Percentiles rank a stretch among this genome's conserved stretches.
Conservation (phyloP, 2,797 vertebrate genomes). For the Spea hammondii region DNA sequence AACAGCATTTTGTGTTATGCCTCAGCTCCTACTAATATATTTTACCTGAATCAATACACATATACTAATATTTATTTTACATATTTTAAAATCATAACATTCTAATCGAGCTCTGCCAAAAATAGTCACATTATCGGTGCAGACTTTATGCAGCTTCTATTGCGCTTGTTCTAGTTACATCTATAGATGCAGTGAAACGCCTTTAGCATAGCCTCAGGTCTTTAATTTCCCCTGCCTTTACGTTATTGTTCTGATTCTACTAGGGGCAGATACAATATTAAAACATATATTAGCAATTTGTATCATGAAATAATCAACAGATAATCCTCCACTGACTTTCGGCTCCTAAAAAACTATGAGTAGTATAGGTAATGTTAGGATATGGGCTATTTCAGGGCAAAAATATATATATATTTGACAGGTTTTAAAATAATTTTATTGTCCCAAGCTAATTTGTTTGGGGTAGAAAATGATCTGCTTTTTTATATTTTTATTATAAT, state of each 20-base stretch:
- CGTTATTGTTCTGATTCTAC: conserved; percentile 68
- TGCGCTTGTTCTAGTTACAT: conserved; percentile 12
- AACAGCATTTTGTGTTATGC: too few species aligned
- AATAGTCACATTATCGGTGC: neutral
- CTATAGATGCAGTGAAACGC: conserved; percentile 60
- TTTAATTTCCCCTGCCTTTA: conserved; percentile 66
- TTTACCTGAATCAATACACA: neutral
- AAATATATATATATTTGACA: neutral
- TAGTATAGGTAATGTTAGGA: neutral
- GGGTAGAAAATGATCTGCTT: neutral
- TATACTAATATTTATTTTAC: neutral
- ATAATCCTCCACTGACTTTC: conserved; percentile 57
- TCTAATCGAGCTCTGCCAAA: neutral
- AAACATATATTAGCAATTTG: conserved; percentile 68
- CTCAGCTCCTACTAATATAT: neutral
- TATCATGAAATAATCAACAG: conserved; percentile 66
- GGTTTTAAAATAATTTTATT: neutral
- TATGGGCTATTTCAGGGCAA: neutral
- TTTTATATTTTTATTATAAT: conserved; percentile 47
- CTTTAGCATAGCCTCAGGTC: conserved; percentile 68
- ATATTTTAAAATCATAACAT: neutral
- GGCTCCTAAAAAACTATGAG: conserved; percentile 45
- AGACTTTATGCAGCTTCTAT: conserved; percentile 13
- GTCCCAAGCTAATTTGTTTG: neutral
- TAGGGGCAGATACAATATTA: conserved; percentile 65